Evolutionary conservation across 1,140 invertebrate genomes (phyloP), one percentile per base, ranked within the genome.

Genomic region (Zaprionus taronus): DNA sequence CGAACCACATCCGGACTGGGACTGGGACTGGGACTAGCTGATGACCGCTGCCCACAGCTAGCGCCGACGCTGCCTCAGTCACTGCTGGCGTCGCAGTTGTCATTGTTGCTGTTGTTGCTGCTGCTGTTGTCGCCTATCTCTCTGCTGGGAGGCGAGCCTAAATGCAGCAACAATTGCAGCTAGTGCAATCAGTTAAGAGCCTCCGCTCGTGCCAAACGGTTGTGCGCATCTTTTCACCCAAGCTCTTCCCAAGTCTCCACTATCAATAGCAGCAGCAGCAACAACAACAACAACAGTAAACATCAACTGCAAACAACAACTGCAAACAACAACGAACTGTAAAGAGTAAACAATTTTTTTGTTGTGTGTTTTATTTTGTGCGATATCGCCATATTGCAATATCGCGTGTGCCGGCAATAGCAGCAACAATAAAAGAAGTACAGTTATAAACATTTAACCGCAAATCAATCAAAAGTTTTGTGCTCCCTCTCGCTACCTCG

Each of bases 121-220:
- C 20, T 56, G 75, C 55, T 68, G 66, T 28, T 69, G 75, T 66
- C 65, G 70, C 66, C 72, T 81, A 74, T 74, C 72, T 73, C 67
- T 68, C 72, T 51, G 83, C 64, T 76, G 49, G 57, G 78, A 65
- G 64, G 15, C 72, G 81, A 84, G 86, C 81, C 89, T 85, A 91
- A 89, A 91, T 91, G 89, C 83, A 72, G 72, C 74, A 80, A 80
- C 71, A 83, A 91, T 68, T 77, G 84, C 81, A 72, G 69, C 69
- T 77, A 64, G 78, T 65, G 63, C 78, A 86, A 91, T 92, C 91
- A 92, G 91, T 92, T 84, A 85, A 91, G 79, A 87, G 87, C 79
- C 78, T 91, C 77, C 76, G 72, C 91, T 92, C 91, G 90, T 87
- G 80, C 74, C 77, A 85, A 80, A 73, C 91, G 91, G 86, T 84